Base-by-base conservation (phyloP, 2,888 invertebrate species). In the Pediacus dermestoides region DNA sequence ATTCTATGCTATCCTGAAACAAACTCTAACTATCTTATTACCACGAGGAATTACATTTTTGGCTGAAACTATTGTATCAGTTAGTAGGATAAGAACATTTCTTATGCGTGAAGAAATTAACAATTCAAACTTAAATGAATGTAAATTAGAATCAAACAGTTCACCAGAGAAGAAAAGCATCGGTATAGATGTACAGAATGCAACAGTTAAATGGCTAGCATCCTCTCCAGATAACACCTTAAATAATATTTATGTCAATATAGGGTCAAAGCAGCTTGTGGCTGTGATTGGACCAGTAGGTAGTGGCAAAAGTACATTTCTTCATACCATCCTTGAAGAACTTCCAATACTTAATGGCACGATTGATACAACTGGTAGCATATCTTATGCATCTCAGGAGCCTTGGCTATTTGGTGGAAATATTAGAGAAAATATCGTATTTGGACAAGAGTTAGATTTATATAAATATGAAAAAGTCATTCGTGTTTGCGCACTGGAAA, bases 391-490 rank as follows among this genome's bases (percentile, higher is more conserved):
- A 1, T 81, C 87, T 31, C 89, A 90, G 64, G 85, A 89, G 61
- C 85, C 92, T 0, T 92, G 91, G 91, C 62, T 85, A 1, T 85
- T 85, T 57, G 80, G 80, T 38, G 82, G 81, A 13, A 87, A 87
- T 46, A 81, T 96, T 0, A 74, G 88, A n/a, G 90, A 94, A 58
- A 96, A 96, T 66, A 89, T 96, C 48, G 66, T 91, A 1, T 95
- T 96, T 66, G 94, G 93, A 0, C 79, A 77, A 60, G 71, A 76
- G 48, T 83, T 78, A 78, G 81, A 82, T 51, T 72, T 76, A 15
- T 74, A 77, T 15, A 74, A 78, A 10, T 84, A 75, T 65, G 84
- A 74, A 64, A 71, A 78, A 41, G 81, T 80, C 16, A 70, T 89
- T 1, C 75, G 77, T 26, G 81, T 79, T 0, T 85, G 85, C 57